Evolutionary conservation across 2,888 invertebrate genomes (phyloP).

Genomic region (Ferrisia virgata): DNA sequence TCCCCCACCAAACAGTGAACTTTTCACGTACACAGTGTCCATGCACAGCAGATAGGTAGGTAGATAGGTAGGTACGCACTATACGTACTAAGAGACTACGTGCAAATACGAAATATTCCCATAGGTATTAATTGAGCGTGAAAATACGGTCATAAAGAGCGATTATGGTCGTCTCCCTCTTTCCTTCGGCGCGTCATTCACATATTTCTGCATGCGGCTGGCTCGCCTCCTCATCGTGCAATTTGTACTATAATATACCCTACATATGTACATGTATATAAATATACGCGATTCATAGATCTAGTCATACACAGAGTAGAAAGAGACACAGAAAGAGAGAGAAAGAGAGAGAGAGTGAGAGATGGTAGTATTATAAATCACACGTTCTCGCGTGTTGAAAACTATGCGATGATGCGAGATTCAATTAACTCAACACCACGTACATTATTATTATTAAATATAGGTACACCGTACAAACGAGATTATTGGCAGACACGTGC

Average conservation of each 20-base stretch:
- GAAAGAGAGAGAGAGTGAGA: no score
- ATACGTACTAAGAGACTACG: no score
- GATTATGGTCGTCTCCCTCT: not conserved
- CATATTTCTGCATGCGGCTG: not conserved
- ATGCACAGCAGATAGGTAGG: no score
- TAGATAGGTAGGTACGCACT: no score
- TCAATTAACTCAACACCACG: not conserved
- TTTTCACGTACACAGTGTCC: constrained; percentile 4
- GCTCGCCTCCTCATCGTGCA: not conserved
- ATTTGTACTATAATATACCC: not conserved
- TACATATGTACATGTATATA: not conserved
- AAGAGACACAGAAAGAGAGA: no score
- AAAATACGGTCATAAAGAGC: constrained; percentile 4
- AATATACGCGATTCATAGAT: no score
- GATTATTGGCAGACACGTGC: not conserved
- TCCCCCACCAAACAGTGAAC: constrained; percentile 4
- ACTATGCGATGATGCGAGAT: not conserved
- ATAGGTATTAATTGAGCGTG: constrained; percentile 20
- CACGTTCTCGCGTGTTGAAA: not conserved
- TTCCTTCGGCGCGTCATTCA: not conserved
- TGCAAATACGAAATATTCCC: not conserved
- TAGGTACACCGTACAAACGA: not conserved
- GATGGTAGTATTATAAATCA: no score
- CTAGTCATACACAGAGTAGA: no score
- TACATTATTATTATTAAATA: not conserved